Percentiles rank a stretch among this genome's conserved stretches.
Evolutionary conservation across 2,113 vertebrate genomes (phyloP).

Genomic region (Siniperca knerii): DNA sequence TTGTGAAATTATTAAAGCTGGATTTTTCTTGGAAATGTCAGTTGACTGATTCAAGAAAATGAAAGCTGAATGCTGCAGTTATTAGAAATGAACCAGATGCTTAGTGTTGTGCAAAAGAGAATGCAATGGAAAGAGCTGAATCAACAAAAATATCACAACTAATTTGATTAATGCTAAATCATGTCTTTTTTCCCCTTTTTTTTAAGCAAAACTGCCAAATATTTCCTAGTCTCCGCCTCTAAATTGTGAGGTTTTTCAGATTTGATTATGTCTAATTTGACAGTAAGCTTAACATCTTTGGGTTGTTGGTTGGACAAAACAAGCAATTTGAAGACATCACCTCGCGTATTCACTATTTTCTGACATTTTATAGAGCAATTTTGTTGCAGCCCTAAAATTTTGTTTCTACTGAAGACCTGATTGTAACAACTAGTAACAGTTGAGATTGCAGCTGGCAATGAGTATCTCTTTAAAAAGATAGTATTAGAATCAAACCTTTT

Average conservation of each 20-base stretch:
- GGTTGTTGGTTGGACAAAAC: background rate
- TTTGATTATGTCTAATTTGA: background rate
- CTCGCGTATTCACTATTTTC: background rate
- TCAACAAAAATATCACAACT: too few species aligned
- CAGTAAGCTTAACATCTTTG: background rate
- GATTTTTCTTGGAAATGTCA: background rate
- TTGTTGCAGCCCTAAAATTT: background rate
- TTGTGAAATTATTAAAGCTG: slow-evolving; percentile 33
- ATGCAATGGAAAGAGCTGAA: background rate
- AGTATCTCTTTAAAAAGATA: background rate
- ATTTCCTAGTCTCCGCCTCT: background rate
- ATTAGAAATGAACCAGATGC: background rate
- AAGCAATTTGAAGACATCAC: background rate
- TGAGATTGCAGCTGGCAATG: background rate
- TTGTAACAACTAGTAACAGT: background rate
- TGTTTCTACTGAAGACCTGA: background rate
- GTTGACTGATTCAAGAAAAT: background rate
- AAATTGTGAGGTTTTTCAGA: background rate
- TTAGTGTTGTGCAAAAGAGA: background rate
- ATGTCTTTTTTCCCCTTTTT: background rate
- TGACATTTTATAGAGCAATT: background rate
- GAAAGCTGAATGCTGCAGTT: background rate
- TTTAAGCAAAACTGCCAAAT: background rate
- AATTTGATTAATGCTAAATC: background rate
- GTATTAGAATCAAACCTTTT: background rate